phyloP scores from a whole-genome alignment of 2,797 vertebrate species.

The Micropoecilia bifurca region DNA sequence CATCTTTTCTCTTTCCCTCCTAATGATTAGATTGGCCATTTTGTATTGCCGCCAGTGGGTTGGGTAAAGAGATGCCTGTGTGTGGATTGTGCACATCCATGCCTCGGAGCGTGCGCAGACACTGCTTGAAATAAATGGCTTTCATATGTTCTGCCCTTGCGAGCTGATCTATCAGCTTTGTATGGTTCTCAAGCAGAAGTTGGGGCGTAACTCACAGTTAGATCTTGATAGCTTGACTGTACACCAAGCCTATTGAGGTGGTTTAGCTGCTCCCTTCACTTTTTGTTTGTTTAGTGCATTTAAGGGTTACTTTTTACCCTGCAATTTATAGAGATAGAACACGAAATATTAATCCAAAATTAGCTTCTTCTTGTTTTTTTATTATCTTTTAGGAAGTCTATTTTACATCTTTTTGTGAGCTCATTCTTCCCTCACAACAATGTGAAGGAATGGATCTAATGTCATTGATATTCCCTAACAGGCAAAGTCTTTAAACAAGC shows the following conservation, averaged over 20 bases:
- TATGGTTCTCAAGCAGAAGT: constrained; percentile 55
- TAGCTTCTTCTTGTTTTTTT: not conserved
- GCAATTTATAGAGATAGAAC: not conserved
- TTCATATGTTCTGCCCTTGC: constrained; percentile 72
- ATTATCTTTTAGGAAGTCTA: not conserved
- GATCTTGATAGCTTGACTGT: constrained; percentile 52
- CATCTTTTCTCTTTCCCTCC: constrained; percentile 62
- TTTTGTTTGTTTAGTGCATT: constrained; percentile 4
- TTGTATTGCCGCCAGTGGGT: constrained; percentile 56
- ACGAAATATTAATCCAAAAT: not conserved
- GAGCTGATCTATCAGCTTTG: constrained; percentile 72
- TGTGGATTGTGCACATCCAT: constrained; percentile 27
- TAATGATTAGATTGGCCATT: constrained; percentile 81
- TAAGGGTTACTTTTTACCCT: not conserved
- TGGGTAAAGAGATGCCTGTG: constrained; percentile 63
- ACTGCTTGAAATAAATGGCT: constrained; percentile 75
- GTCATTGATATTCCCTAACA: constrained; percentile 11
- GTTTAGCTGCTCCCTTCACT: constrained; percentile 10
- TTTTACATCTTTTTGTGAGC: not conserved
- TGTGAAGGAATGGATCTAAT: constrained; percentile 21
- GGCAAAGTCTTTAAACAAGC: constrained; percentile 12
- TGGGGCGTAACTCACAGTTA: constrained; percentile 51
- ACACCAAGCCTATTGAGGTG: constrained; percentile 30
- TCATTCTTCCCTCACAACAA: not conserved
- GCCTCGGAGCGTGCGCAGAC: constrained; percentile 44